Base-by-base conservation (phyloP, 2,888 invertebrate species). In the Anoplius nigerrimus region DNA sequence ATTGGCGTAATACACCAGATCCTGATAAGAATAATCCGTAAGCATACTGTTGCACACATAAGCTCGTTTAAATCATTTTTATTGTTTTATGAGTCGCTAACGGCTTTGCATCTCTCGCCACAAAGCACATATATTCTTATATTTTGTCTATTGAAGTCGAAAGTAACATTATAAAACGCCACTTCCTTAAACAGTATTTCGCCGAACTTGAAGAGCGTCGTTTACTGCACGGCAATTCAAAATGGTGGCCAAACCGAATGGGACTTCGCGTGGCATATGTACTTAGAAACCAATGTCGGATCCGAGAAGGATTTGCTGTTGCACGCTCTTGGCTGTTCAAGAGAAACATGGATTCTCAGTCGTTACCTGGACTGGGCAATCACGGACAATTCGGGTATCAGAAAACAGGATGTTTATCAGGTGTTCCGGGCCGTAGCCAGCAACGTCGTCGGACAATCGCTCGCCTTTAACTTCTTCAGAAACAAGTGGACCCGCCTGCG, bases 211-310 rank as follows among this genome's bases (percentile, higher is more conserved):
- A 94, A 95, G 56, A 92, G 92, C 24, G 93, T 95, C 0, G 95
- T 97, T 0, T 97, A 97, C 89, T 98, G 98, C 84, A 93, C 95
- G 0, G 97, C 95, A 0, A 93, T 98, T 6, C 91, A 93, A 64
- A 92, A 94, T 11, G 98, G 98, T 0, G 94, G 95, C 0, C 93
- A 95, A 75, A 90, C 91, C 0, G 97, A 97, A 85, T 98, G 98
- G 98, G 92, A 95, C 72, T 98, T 97, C 86, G 94, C 95, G 0
- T 97, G 96, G 93, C 91, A 94, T 55, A 91, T 94, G 34, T 97
- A 95, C 86, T 87, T 92, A 45, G 92, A 91, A 2, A 93, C 95
- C 1, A 94, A 94, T 73, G 93, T 95, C 0, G 95, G 95, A 0
- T 93, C 95, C 0, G 97, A 98, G 86, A 93, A 95, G 79, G 94